A percentile compares a stretch with the other conserved stretches of the same genome.
These are phyloP conservation scores for Enteromius treurensis DNA, from an alignment of 2,797 vertebrate genomes.

Conservation along the genomic window DNA sequence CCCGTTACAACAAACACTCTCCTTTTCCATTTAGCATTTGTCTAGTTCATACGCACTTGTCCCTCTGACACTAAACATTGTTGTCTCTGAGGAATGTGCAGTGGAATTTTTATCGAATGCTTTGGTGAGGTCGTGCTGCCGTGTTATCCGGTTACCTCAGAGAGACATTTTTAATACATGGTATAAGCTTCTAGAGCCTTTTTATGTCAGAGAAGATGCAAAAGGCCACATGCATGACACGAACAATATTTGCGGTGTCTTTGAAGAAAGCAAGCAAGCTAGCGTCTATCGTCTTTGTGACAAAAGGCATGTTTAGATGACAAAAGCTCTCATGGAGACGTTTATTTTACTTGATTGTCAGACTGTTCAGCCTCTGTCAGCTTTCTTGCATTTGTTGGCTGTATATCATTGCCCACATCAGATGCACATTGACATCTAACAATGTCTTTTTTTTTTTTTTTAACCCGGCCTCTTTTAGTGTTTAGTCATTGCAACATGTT, in stretches of 20 bases:
- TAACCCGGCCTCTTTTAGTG: background rate
- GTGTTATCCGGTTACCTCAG: constrained; percentile 46
- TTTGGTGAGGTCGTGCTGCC: constrained; percentile 50
- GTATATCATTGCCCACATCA: constrained; percentile 17
- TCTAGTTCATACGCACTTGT: constrained; percentile 33
- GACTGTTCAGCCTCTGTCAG: constrained; percentile 14
- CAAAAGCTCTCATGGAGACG: constrained; percentile 10
- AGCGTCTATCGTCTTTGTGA: constrained; percentile 39
- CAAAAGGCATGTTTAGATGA: constrained; percentile 40
- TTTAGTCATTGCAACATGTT: constrained; percentile 14
- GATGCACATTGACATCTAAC: background rate
- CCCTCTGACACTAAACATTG: constrained; percentile 39
- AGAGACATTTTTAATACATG: constrained; percentile 28
- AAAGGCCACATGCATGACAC: constrained; percentile 40
- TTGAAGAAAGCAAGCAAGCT: constrained; percentile 39
- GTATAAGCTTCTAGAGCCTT: constrained; percentile 45
- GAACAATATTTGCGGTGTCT: constrained; percentile 43
- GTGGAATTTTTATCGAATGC: constrained; percentile 40
- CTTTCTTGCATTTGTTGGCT: background rate
- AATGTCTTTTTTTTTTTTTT: background rate
- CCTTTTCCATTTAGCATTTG: constrained; percentile 16
- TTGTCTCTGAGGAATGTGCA: constrained; percentile 47
- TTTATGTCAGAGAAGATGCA: constrained; percentile 38
- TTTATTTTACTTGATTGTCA: constrained; percentile 9
- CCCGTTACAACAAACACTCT: constrained; percentile 37